A percentile compares a stretch with the other conserved stretches of the same genome.
Evolutionary conservation across 2,888 invertebrate species (phyloP).

Genomic region (Callyntrura guangdongensis): DNA sequence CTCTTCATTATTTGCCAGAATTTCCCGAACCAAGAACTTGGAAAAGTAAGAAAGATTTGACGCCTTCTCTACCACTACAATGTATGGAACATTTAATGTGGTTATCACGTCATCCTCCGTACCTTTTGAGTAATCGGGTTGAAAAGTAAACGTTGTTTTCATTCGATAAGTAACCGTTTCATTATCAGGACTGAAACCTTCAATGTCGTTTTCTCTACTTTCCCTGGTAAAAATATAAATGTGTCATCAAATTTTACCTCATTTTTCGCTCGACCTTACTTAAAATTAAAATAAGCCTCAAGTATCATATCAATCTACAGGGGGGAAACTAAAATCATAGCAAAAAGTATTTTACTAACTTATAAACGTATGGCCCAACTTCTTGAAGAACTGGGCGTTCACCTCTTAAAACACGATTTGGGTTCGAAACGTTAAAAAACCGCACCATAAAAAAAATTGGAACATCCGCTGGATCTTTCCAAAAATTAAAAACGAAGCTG

Average conservation of each 20-base stretch:
- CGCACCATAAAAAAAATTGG: conserved; percentile 79
- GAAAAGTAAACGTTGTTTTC: conserved; percentile 90
- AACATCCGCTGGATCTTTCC: conserved; percentile 78
- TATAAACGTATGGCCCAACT: conserved; percentile 81
- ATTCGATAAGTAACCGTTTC: conserved; percentile 91
- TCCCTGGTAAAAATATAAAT: conserved; percentile 87
- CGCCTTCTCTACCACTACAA: conserved; percentile 53
- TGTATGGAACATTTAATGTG: conserved; percentile 90
- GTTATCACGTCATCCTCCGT: conserved; percentile 91
- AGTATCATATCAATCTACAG: too few relatives aligned
- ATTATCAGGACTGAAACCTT: conserved; percentile 90
- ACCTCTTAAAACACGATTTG: conserved; percentile 73
- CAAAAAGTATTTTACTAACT: conserved; percentile 77
- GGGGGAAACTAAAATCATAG: too few relatives aligned
- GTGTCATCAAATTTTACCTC: not conserved
- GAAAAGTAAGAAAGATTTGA: conserved; percentile 15
- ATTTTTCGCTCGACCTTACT: too few relatives aligned
- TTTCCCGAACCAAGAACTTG: conserved; percentile 60
- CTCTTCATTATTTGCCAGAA: conserved; percentile 54
- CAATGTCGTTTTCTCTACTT: conserved; percentile 93
- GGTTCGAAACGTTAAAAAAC: conserved; percentile 81
- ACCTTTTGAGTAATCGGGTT: conserved; percentile 88
- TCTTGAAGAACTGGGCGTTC: conserved; percentile 76
- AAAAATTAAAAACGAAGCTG: conserved; percentile 59
- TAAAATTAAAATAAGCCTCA: too few relatives aligned